Conservation (phyloP, 2,113 vertebrate species). For the Myotis lucifugus region DNA sequence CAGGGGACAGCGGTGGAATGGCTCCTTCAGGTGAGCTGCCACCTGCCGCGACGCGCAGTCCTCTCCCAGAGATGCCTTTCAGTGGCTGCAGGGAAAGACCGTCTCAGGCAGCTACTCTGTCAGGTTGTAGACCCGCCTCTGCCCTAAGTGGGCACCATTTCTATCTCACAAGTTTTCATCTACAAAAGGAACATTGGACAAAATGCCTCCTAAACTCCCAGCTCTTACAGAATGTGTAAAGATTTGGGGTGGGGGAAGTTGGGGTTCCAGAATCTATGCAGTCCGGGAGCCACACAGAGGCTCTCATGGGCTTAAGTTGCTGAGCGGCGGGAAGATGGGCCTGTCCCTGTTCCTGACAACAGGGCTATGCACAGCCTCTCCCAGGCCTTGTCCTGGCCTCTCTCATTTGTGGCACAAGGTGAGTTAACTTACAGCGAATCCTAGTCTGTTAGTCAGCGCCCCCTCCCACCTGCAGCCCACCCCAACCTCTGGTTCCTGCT, state of each 20-base stretch:
- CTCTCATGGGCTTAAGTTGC: neutral
- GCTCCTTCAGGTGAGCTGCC: neutral
- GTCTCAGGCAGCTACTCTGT: neutral
- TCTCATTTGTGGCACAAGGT: neutral
- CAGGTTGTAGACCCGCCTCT: neutral
- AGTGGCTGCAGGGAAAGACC: neutral
- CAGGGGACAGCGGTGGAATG: accelerated
- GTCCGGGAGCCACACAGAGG: neutral
- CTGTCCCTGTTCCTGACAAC: neutral
- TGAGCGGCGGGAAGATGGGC: accelerated
- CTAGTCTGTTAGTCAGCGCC: accelerated
- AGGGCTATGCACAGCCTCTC: accelerated
- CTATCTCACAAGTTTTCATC: neutral
- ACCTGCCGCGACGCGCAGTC: accelerated
- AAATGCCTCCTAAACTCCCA: no score
- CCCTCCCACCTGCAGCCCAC: neutral
- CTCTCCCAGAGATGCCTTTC: neutral
- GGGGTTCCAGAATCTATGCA: neutral
- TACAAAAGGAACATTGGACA: neutral
- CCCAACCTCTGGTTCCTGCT: neutral
- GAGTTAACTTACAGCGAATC: neutral
- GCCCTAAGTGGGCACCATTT: neutral
- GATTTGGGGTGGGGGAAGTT: neutral
- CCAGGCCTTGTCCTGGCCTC: no score
- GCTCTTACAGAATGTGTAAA: accelerated